A percentile compares a stretch with the other conserved stretches of the same genome.
Conservation (phyloP, 2,888 invertebrate species). For the Drosophila fungiperda region DNA sequence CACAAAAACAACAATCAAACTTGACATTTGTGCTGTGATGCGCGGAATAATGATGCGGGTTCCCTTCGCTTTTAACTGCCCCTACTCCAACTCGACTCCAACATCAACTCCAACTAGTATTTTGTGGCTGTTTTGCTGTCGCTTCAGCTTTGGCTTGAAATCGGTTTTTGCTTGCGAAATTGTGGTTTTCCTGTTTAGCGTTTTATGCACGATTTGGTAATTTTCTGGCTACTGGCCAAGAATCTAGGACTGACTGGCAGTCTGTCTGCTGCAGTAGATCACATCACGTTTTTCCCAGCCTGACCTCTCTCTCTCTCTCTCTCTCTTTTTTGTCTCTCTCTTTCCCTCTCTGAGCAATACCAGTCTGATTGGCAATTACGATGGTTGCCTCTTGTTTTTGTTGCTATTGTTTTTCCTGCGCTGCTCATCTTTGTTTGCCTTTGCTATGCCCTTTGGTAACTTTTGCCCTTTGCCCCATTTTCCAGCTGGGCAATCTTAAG, state of each 20-base stretch:
- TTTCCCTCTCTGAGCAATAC: not conserved
- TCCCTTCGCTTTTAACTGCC: constrained; percentile 2
- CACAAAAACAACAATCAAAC: constrained; percentile 29
- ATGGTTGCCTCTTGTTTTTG: not conserved
- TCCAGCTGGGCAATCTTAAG: constrained; percentile 11
- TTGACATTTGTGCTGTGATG: constrained; percentile 55
- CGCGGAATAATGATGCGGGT: constrained; percentile 29
- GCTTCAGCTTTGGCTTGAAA: constrained; percentile 34
- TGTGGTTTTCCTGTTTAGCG: constrained; percentile 67
- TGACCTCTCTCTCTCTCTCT: constrained; percentile 49
- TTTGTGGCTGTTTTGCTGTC: constrained; percentile 15
- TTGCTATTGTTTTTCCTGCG: constrained; percentile 1
- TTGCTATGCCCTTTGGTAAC: constrained; percentile 21
- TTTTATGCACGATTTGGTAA: constrained; percentile 72
- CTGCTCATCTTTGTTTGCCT: constrained; percentile 29
- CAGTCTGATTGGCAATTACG: constrained; percentile 41
- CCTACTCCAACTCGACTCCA: not conserved
- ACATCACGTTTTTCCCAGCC: constrained; percentile 70
- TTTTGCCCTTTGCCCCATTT: constrained; percentile 32
- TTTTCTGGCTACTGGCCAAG: constrained; percentile 69
- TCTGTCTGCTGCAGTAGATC: constrained; percentile 50
- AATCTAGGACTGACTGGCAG: constrained; percentile 36
- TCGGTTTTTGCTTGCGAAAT: constrained; percentile 59
- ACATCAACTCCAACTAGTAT: not conserved
- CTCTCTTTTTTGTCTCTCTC: constrained; percentile 23